Evolutionary conservation across 2,888 invertebrate species (phyloP), one percentile per base, ranked within the genome.

Genomic region (Oegoconia quadripuncta): DNA sequence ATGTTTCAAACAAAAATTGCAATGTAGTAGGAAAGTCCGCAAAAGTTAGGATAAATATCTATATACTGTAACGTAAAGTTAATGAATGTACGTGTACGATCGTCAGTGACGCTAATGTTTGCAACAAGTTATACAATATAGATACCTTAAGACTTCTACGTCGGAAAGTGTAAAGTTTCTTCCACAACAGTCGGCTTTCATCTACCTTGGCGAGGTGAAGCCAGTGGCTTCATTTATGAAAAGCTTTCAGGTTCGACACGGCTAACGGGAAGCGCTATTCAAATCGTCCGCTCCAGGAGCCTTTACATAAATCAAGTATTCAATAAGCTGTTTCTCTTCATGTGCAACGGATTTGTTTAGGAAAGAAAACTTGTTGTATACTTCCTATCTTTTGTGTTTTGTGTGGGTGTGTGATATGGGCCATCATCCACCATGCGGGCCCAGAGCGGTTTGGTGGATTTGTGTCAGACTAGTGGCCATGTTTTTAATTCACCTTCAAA

Each of bases 191-290:
- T 57, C 57, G 57, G 74, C 78, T 74, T 77, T 79, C 75, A 77
- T 72, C 59, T 66, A 63, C 72, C 58, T 59, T 13, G 15, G 18
- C 35, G 67, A 75, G 74, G 74, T 66, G 70, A 62, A 68, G 66
- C 67, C 59, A 54, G 46, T 23, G 29, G 42, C 38, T 42, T 42
- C 78, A 74, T 80, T 82, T 81, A 80, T 79, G 79, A 81, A 82
- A 81, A 80, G 81, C 81, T 82, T 82, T 81, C 76, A 81, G 72
- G 67, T 77, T 74, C 72, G 69, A 75, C 68, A 67, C 66, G 64
- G 66, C 69, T 69, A 73, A 65, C 65, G 62, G 69, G 64, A 67
- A 71, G 65, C 64, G 70, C 78, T 80, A 84, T 84, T 83, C 80
- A 83, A 81, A 80, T 82, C 71, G 67, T 64, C 72, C 73, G 68